Conservation (phyloP, 2,797 vertebrate genomes). For the Falco berigora region DNA sequence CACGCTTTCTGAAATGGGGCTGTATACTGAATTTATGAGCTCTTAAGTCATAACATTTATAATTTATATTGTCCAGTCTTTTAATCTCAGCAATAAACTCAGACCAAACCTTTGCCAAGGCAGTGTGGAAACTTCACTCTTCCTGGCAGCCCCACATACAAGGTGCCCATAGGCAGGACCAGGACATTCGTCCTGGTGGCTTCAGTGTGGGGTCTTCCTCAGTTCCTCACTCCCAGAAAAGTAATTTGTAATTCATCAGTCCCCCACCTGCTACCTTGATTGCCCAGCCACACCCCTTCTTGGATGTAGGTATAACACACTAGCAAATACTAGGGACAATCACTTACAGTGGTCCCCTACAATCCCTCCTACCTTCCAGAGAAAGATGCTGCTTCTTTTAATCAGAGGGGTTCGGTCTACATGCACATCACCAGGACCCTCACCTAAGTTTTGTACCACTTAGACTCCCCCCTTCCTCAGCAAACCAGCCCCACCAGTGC, state of each 20-base stretch:
- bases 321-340: not conserved
- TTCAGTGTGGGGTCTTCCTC: not conserved
- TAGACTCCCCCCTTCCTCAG: not conserved
- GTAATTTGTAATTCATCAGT: not conserved
- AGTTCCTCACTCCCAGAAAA: not conserved
- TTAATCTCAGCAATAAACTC: slow-evolving; percentile 45
- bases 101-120: slow-evolving; percentile 1
- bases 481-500: not conserved
- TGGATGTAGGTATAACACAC: not conserved
- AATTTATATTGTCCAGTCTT: slow-evolving; percentile 41
- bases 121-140: not conserved
- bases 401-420: not conserved
- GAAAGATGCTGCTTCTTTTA: not conserved
- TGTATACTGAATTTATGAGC: slow-evolving; percentile 40
- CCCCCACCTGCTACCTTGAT: not conserved
- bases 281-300: not conserved
- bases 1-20: not conserved
- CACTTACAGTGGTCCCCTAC: not conserved
- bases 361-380: not conserved
- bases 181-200: not conserved
- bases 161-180: not conserved
- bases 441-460: not conserved
- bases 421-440: not conserved
- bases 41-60: slow-evolving; percentile 47
- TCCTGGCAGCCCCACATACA: not conserved